Evolutionary conservation across 2,888 invertebrate species (phyloP), one percentile per base, ranked within the genome.

Genomic region (Sphaerophoria taeniata): DNA sequence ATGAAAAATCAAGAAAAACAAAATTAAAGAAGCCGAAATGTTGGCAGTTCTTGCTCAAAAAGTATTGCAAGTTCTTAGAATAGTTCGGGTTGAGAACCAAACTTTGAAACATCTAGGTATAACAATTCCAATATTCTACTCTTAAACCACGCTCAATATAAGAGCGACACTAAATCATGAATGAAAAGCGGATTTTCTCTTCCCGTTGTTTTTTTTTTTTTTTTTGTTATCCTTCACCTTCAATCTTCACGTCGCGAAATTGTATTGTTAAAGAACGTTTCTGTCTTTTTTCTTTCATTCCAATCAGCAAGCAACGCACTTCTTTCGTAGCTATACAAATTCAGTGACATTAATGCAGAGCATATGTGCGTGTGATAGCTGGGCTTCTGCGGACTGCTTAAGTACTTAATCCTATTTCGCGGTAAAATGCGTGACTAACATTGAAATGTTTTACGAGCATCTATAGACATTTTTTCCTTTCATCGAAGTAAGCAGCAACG

Each of bases 401-500:
- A 83, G 83, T 74, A 69, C 74, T 74, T 83, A 83, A 83, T 83
- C 83, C 83, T 83, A 83, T 83, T 83, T 79, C 70, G 79, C 79
- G 83, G 79, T 83, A 36, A 79, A 79, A 83, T 79, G 83, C 78
- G 70, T 70, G 65, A 74, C 83, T 79, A 63, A 79, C 73, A 51
- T 39, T 24, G 53, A 53, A 67, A 49, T 49, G 65, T 83, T 61
- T 58, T 45, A 12, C 14, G 43, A 43, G 43, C 9, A 43, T 43
- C 3, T 43, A 24, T 24, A 24, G 2, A 24, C 24, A 24, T 24
- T 24, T 24, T 24, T 24, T 24, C 24, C 24, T 24, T 24, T 24
- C 24, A 24, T 1, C 24, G 2, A 2, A 24, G 24, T 24, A 2
- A 0, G 24, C 4, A 6, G 14, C 6, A 49, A 60, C 33, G 12